These are phyloP conservation scores for Tenodera sinensis DNA, from an alignment of 2,888 invertebrate species.

Conservation along the genomic window DNA sequence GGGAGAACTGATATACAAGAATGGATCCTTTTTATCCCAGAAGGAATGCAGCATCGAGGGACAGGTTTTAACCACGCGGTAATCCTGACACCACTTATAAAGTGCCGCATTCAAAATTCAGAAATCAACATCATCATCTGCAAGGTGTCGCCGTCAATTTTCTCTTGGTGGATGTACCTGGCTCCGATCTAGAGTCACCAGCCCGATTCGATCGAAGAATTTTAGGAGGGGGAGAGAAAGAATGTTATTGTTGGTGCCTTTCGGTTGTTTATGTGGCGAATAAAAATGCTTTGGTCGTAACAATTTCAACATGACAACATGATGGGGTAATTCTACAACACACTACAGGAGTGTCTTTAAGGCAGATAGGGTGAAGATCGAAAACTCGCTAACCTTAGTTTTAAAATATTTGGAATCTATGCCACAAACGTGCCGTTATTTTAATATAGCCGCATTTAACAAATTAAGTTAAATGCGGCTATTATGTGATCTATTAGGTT, in stretches of 20 bases:
- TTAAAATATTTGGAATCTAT: too few species aligned
- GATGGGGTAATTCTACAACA: too few species aligned
- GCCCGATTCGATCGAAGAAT: not conserved
- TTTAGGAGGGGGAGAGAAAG: not conserved
- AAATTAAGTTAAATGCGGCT: too few species aligned
- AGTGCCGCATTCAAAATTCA: not conserved
- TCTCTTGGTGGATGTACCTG: not conserved
- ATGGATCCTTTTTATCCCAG: not conserved
- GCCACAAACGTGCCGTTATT: too few species aligned
- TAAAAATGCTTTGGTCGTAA: too few species aligned
- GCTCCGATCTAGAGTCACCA: not conserved
- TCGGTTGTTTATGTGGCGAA: too few species aligned
- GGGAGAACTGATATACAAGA: not conserved
- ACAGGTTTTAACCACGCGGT: not conserved
- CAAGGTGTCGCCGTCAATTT: not conserved
- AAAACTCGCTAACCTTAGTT: too few species aligned
- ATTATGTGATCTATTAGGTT: too few species aligned
- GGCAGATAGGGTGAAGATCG: too few species aligned
- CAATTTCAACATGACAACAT: too few species aligned
- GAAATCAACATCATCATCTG: not conserved
- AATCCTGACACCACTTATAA: not conserved
- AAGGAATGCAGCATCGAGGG: not conserved
- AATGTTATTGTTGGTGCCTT: not conserved
- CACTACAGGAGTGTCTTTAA: too few species aligned
- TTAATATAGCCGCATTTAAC: too few species aligned